Evolutionary conservation across 2,113 vertebrate species (phyloP).

Genomic region (Ochotona curzoniae): DNA sequence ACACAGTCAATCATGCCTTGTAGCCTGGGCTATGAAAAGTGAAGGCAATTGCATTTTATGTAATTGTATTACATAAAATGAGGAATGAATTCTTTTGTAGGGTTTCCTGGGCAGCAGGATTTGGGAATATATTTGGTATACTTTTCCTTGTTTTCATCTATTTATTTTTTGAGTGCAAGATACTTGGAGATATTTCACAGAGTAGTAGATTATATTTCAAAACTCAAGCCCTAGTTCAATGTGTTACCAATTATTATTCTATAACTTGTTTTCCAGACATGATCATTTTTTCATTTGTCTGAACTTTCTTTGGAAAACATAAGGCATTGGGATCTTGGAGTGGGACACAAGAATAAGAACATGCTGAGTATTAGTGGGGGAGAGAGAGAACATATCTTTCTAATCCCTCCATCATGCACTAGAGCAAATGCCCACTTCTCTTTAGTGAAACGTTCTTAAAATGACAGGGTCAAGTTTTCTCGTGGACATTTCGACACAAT

Average conservation of each 20-base stretch:
- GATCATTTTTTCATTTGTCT: neutral
- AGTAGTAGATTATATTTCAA: neutral
- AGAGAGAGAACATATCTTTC: neutral
- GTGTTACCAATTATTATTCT: neutral
- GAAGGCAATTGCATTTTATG: no score
- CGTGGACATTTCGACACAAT: constrained; percentile 26
- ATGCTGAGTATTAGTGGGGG: neutral
- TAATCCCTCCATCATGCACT: neutral
- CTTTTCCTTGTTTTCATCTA: constrained; percentile 7
- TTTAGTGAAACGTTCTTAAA: constrained; percentile 37
- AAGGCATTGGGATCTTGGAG: neutral
- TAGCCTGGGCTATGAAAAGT: neutral
- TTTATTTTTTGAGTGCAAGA: neutral
- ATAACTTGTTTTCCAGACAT: neutral
- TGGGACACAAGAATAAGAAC: neutral
- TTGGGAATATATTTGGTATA: neutral
- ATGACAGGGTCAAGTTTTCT: constrained; percentile 20
- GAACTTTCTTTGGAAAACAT: neutral
- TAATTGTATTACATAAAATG: neutral
- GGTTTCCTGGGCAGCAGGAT: neutral
- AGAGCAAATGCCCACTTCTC: neutral
- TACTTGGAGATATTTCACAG: neutral
- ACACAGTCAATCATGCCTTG: neutral
- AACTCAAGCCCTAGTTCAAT: neutral
- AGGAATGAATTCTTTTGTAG: neutral